A percentile compares a stretch with the other conserved stretches of the same genome.
Evolutionary conservation across 2,888 invertebrate genomes (phyloP).

Genomic region (Andrena fulva): DNA sequence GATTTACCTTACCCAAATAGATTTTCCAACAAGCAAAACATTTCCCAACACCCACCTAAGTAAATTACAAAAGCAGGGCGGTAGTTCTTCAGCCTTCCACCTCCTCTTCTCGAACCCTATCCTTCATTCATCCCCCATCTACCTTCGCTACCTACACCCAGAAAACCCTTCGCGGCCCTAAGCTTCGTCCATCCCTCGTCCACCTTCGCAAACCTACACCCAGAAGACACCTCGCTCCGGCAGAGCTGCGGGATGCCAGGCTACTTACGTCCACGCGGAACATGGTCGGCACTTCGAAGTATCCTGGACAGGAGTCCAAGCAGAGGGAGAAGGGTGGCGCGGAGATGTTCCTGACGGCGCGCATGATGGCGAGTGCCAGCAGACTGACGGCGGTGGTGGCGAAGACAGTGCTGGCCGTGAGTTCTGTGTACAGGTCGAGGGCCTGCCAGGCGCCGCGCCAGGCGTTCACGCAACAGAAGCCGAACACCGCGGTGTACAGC

Average conservation of each 20-base stretch:
- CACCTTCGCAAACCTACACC: not conserved
- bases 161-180: not conserved
- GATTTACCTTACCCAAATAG: no score
- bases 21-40: no score
- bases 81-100: not conserved
- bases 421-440: slow-evolving; percentile 89
- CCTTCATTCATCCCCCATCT: not conserved
- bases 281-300: slow-evolving; percentile 94
- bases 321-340: slow-evolving; percentile 93
- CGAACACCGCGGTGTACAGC: slow-evolving; percentile 91
- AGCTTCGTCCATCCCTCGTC: not conserved
- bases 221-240: not conserved
- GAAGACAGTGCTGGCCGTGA: slow-evolving; percentile 87
- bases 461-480: slow-evolving; percentile 93
- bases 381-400: slow-evolving; percentile 89
- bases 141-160: not conserved
- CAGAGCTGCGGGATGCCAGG: not conserved
- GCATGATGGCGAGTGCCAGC: slow-evolving; percentile 89
- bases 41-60: no score
- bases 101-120: not conserved
- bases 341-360: slow-evolving; percentile 91
- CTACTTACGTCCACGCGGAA: slow-evolving; percentile 92
- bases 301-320: slow-evolving; percentile 91
- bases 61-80: no score
- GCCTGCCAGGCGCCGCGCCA: slow-evolving; percentile 95